Conservation (phyloP, 1,140 invertebrate genomes). For the Lithobius niger region DNA sequence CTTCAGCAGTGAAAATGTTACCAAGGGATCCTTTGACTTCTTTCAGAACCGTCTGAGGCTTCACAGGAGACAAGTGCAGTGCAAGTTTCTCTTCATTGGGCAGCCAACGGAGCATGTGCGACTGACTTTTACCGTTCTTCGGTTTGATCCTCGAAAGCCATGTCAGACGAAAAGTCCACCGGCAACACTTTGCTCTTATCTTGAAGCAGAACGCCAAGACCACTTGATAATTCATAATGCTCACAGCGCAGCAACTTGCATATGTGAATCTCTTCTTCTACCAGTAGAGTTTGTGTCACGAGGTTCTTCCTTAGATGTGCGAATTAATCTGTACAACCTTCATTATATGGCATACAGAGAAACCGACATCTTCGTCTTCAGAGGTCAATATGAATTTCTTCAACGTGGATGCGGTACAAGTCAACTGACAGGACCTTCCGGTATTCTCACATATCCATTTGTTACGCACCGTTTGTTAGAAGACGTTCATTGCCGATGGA, state of each 20-base stretch:
- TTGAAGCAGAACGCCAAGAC: background rate
- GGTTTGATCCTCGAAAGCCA: background rate
- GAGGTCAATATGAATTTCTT: slow-evolving; percentile 7
- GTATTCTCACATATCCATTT: background rate
- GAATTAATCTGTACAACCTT: slow-evolving; percentile 1
- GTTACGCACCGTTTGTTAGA: background rate
- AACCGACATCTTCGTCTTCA: background rate
- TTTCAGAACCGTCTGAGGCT: background rate
- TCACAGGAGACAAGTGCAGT: background rate
- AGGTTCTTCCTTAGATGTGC: background rate
- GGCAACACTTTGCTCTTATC: no score
- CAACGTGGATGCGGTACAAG: slow-evolving; percentile 5
- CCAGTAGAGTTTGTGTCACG: background rate
- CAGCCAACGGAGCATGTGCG: background rate
- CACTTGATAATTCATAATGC: background rate
- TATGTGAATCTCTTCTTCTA: background rate
- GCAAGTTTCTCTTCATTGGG: background rate
- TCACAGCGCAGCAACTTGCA: background rate
- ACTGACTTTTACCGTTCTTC: background rate
- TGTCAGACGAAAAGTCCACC: no score
- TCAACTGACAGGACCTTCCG: background rate
- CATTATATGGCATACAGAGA: background rate
- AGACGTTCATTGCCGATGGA: slow-evolving; percentile 4
- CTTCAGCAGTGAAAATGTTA: slow-evolving; percentile 40
- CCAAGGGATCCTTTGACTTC: slow-evolving; percentile 5